Conservation (phyloP, 2,888 invertebrate species). For the Coelinius sp. region DNA sequence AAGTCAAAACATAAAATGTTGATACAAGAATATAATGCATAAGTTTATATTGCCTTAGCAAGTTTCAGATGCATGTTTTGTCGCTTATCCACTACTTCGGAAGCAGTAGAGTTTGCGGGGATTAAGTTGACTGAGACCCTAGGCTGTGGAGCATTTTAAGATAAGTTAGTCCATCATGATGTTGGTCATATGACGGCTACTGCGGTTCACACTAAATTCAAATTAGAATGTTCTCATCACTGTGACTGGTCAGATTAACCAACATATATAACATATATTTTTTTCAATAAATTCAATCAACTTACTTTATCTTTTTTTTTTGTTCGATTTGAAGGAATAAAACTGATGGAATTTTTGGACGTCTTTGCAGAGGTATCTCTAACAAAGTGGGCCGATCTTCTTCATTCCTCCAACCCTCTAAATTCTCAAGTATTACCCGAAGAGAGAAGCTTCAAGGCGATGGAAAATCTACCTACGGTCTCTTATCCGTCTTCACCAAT, state of each 20-base stretch:
- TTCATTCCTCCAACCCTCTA: not conserved
- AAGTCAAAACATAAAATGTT: no score
- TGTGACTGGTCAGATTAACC: no score
- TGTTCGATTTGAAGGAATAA: not conserved
- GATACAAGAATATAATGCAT: no score
- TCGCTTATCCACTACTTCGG: not conserved
- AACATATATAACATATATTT: no score
- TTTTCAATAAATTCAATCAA: no score
- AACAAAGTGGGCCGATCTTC: slow-evolving; percentile 8
- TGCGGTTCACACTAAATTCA: not conserved
- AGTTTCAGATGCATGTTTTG: not conserved
- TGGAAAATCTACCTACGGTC: not conserved
- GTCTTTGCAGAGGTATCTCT: not conserved
- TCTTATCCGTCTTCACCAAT: not conserved
- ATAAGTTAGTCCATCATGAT: not conserved
- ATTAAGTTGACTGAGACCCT: not conserved
- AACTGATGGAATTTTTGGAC: not conserved
- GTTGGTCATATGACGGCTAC: not conserved
- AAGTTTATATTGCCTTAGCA: not conserved
- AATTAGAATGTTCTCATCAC: not conserved
- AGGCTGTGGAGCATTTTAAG: not conserved
- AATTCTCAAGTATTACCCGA: not conserved
- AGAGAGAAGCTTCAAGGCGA: not conserved
- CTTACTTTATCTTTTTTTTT: no score
- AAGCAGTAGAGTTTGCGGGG: not conserved